Evolutionary conservation across 2,888 invertebrate genomes (phyloP).

Genomic region (Listrodromus nycthemerus): DNA sequence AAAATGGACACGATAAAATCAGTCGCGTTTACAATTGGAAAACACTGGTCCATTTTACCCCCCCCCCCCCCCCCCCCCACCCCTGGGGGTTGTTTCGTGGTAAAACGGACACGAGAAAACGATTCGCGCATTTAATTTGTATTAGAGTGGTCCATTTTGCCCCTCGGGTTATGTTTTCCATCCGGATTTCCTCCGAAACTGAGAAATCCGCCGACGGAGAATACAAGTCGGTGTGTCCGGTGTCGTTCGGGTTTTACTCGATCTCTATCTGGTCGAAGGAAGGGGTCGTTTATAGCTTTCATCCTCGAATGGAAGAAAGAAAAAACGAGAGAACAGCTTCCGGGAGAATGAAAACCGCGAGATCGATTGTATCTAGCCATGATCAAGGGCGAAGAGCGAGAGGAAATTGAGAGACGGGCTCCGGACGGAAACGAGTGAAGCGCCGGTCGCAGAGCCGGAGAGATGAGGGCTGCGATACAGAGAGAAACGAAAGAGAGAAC

Average conservation of each 20-base stretch:
- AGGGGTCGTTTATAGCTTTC: too few relatives aligned
- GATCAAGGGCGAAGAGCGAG: slow-evolving; percentile 60
- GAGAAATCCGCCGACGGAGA: neutral
- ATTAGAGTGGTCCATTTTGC: too few relatives aligned
- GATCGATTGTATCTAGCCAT: slow-evolving; percentile 69
- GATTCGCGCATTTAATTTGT: too few relatives aligned
- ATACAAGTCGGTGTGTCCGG: slow-evolving; percentile 7
- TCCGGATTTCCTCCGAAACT: neutral
- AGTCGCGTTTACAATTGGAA: too few relatives aligned
- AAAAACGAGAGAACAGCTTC: slow-evolving; percentile 51
- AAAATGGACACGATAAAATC: too few relatives aligned
- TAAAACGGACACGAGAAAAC: too few relatives aligned
- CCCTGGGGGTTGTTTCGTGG: too few relatives aligned
- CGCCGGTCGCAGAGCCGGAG: slow-evolving; percentile 16
- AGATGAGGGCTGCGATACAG: slow-evolving; percentile 53
- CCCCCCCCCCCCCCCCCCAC: too few relatives aligned
- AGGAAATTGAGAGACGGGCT: slow-evolving; percentile 44
- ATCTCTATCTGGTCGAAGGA: slow-evolving; percentile 17
- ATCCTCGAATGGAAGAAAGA: slow-evolving; percentile 24
- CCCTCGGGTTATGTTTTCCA: too few relatives aligned
- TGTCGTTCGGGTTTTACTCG: slow-evolving; percentile 37
- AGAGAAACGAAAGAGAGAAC: slow-evolving; percentile 27
- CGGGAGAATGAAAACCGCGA: slow-evolving; percentile 62
- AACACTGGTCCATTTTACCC: too few relatives aligned
- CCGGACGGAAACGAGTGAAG: slow-evolving; percentile 40